Conservation (phyloP, 2,797 vertebrate species). For the Aeoliscus strigatus region DNA sequence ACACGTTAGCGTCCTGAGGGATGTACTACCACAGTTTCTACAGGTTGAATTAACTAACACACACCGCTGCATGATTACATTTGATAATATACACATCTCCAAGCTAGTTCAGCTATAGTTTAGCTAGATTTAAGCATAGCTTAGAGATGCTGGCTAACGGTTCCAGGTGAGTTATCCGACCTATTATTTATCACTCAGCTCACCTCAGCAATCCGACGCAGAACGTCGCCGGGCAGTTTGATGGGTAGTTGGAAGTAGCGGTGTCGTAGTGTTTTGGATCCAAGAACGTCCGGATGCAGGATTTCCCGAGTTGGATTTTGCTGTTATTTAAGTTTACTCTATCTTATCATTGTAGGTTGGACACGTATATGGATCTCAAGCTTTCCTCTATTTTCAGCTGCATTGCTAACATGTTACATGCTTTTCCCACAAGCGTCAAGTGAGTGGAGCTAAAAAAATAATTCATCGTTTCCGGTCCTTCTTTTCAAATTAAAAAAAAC, state of each 20-base stretch:
- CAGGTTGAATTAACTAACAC: no score
- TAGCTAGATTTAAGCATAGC: background rate
- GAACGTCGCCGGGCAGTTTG: conserved; percentile 7
- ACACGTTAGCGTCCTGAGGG: no score
- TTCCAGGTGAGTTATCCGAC: background rate
- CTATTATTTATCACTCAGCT: conserved; percentile 24
- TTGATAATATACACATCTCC: no score
- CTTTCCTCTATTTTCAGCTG: background rate
- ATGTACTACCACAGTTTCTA: no score
- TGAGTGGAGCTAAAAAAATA: background rate
- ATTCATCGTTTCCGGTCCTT: conserved; percentile 11
- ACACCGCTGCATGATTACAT: no score
- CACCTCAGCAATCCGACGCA: conserved; percentile 32
- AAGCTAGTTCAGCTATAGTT: no score
- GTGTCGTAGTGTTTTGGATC: background rate
- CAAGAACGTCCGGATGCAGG: conserved; percentile 7
- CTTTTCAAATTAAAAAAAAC: conserved; percentile 22
- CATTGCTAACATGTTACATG: conserved; percentile 1
- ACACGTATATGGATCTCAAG: background rate
- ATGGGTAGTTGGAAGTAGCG: background rate
- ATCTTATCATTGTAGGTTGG: background rate
- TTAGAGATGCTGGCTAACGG: background rate
- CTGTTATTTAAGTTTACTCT: background rate
- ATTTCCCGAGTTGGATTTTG: background rate
- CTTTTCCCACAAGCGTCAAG: conserved; percentile 5